A percentile compares a stretch with the other conserved stretches of the same genome.
phyloP scores from a whole-genome alignment of 2,113 vertebrate genomes.

The Spilogale gracilis region DNA sequence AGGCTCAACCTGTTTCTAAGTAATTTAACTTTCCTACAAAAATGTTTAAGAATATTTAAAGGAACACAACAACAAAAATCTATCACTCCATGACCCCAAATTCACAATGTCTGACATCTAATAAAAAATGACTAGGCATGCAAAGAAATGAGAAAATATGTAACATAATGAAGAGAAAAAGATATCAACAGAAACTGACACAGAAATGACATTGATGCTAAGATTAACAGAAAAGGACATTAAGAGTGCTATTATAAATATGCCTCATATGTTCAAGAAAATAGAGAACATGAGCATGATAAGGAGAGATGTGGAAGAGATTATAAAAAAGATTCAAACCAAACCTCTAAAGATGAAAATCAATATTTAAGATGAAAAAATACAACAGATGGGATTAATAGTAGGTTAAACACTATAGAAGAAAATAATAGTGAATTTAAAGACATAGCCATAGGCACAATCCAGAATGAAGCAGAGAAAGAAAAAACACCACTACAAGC shows the following conservation, averaged over 20 bases:
- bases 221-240: neutral
- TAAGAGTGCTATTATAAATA: neutral
- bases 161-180: neutral
- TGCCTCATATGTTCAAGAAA: neutral
- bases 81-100: neutral
- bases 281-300: neutral
- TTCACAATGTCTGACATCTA: neutral
- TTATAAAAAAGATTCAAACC: neutral
- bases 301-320: neutral
- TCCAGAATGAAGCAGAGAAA: neutral
- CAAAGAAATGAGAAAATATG: neutral
- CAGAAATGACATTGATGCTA: neutral
- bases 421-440: neutral
- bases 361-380: neutral
- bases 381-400: neutral
- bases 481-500: neutral
- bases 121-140: neutral
- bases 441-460: neutral
- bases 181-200: neutral
- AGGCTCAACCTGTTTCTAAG: neutral
- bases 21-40: neutral
- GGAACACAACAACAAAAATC: neutral
- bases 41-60: slow-evolving; percentile 18
- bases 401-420: neutral
- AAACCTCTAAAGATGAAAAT: neutral